A percentile compares a stretch with the other conserved stretches of the same genome.
Conservation (phyloP, 2,888 invertebrate genomes). For the Conchocele bisecta region DNA sequence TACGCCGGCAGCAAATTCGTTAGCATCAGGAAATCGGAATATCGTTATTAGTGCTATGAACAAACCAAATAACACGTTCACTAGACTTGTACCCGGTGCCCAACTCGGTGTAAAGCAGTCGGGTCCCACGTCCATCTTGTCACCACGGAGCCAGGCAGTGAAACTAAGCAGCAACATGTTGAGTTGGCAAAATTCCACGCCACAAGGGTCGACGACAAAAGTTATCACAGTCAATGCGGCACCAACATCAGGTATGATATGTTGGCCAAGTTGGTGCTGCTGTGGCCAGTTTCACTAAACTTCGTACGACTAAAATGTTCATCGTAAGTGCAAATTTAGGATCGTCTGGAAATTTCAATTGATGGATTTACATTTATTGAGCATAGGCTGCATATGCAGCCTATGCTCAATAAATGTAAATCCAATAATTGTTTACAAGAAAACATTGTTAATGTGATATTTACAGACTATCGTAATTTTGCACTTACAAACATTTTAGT, state of each 20-base stretch:
- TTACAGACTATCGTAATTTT: no score
- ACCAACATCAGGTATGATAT: constrained; percentile 64
- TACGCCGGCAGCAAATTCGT: constrained; percentile 34
- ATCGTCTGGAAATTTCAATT: no score
- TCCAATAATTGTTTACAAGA: no score
- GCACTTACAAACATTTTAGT: no score
- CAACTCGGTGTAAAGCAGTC: constrained; percentile 60
- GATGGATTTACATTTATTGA: no score
- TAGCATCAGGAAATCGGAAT: constrained; percentile 67
- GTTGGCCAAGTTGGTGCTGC: not conserved
- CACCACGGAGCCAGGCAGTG: constrained; percentile 65
- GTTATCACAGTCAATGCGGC: constrained; percentile 76
- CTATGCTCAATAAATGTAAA: no score
- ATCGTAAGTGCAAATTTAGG: no score
- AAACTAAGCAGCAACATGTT: constrained; percentile 60
- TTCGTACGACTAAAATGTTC: no score
- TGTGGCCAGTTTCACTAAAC: no score
- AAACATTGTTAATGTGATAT: no score
- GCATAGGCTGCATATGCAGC: no score
- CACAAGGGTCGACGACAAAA: constrained; percentile 64
- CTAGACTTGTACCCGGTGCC: constrained; percentile 71
- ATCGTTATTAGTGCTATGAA: constrained; percentile 76
- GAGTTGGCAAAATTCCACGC: constrained; percentile 48
- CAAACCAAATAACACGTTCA: constrained; percentile 73
- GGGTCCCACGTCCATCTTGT: constrained; percentile 72